Evolutionary conservation across 2,888 invertebrate genomes (phyloP).

Genomic region (Cylindroiulus punctatus): DNA sequence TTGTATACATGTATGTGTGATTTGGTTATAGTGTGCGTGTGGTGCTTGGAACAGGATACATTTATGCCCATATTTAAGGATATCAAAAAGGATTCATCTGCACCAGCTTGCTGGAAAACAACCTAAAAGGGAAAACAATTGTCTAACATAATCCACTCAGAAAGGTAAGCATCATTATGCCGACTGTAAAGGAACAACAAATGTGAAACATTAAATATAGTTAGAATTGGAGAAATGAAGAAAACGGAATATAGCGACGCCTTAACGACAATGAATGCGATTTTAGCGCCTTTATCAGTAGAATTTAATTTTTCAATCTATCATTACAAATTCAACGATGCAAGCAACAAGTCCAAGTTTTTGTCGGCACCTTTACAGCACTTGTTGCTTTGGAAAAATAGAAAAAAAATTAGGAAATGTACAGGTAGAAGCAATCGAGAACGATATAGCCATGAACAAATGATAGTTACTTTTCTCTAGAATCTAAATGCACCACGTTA

Average conservation of each 20-base stretch:
- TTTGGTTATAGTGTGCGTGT: slow-evolving; percentile 30
- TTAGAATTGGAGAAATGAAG: background rate
- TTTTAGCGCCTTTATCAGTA: no score
- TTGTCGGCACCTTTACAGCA: no score
- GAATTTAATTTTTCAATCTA: background rate
- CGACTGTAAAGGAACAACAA: background rate
- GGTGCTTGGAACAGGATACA: slow-evolving; percentile 35
- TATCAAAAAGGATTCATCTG: background rate
- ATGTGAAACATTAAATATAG: background rate
- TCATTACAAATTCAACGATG: background rate
- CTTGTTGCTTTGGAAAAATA: no score
- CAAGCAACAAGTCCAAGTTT: background rate
- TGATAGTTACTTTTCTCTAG: background rate
- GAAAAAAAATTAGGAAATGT: no score
- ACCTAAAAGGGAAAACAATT: background rate
- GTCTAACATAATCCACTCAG: background rate
- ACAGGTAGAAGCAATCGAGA: no score
- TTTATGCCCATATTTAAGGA: slow-evolving; percentile 15
- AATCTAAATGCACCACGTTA: background rate
- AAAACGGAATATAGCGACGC: no score
- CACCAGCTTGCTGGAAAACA: background rate
- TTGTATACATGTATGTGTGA: slow-evolving; percentile 32
- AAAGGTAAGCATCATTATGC: background rate
- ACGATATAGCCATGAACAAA: background rate
- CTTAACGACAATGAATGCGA: no score